Percentiles rank a stretch among this genome's conserved stretches.
Conservation (phyloP, 2,888 invertebrate species). For the Bombylius discolor region DNA sequence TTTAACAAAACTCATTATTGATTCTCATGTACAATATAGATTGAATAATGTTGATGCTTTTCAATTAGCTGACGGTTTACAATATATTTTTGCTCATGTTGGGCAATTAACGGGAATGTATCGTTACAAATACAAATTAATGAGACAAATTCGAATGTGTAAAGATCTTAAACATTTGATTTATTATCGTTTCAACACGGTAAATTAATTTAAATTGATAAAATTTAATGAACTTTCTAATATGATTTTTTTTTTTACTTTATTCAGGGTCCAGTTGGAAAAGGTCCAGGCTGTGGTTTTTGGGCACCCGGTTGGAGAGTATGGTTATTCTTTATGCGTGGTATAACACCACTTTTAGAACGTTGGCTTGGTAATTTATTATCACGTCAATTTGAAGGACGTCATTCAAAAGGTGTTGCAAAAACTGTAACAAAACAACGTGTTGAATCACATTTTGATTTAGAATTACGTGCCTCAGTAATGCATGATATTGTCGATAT, state of each 20-base stretch:
- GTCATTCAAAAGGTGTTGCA: slow-evolving; percentile 98
- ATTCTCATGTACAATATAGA: slow-evolving; percentile 98
- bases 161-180: slow-evolving; percentile 99
- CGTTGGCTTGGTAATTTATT: slow-evolving; percentile 98
- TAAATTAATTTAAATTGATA: slow-evolving; percentile 25
- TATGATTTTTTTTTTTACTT: slow-evolving; percentile 1
- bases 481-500: slow-evolving; percentile 99
- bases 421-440: slow-evolving; percentile 99
- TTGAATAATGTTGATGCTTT: slow-evolving; percentile 99
- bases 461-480: slow-evolving; percentile 92
- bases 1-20: slow-evolving; percentile 96
- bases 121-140: slow-evolving; percentile 94
- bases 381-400: slow-evolving; percentile 96
- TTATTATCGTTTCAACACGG: slow-evolving; percentile 97
- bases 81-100: slow-evolving; percentile 98
- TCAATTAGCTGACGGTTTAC: slow-evolving; percentile 93
- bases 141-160: slow-evolving; percentile 99
- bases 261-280: slow-evolving; percentile 80
- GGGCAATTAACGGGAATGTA: slow-evolving; percentile 99
- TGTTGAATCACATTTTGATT: slow-evolving; percentile 98
- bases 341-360: slow-evolving; percentile 94
- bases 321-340: slow-evolving; percentile 99
- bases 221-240: not conserved
- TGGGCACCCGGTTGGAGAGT: slow-evolving; percentile 99
- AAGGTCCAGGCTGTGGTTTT: slow-evolving; percentile 96